Base-by-base conservation (phyloP, 2,888 invertebrate species). In the Drosophila anomelani region DNA sequence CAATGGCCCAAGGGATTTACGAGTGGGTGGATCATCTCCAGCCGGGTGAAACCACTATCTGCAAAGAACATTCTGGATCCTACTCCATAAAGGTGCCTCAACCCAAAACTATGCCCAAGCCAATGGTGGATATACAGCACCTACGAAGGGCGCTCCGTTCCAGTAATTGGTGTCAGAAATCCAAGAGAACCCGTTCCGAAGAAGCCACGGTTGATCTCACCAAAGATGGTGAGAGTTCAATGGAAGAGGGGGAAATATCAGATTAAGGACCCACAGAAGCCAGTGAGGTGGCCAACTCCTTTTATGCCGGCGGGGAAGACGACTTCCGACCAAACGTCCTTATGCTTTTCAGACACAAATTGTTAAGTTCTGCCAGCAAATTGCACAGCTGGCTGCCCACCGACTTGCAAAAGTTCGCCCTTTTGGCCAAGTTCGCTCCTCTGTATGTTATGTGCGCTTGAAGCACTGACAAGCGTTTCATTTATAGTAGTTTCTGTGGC, bases 331-430 rank as follows among this genome's bases (percentile, higher is more conserved):
- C 53, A 53, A 49, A 39, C 60, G 36, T 62, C 73, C 79, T 74
- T 67, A 64, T 76, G 78, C 78, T 69, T 73, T 72, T 69, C 69
- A 80, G 73, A 77, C 75, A 85, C 78, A 82, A 84, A 81, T 82
- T 82, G 85, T 85, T 75, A 75, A 82, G 77, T 81, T 85, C 70
- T 74, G 70, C 69, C 61, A 67, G 81, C 88, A 85, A 83, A 88
- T 85, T 85, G 85, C 86, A 83, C 86, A 80, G 88, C 77, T 85
- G 80, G 80, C 70, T 79, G 81, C 43, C 32, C 79, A 26, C 44
- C 26, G 47, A 58, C 58, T 53, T 47, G 44, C 23, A n/a, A 39
- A 36, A 39, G 44, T 60, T 38, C n/a, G 32, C n/a, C 26, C 58
- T 49, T 73, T 34, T 68, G 54, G 23, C 55, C 55, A 71, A 60